phyloP scores from a whole-genome alignment of 2,113 vertebrate species.

The Pygoscelis adeliae region DNA sequence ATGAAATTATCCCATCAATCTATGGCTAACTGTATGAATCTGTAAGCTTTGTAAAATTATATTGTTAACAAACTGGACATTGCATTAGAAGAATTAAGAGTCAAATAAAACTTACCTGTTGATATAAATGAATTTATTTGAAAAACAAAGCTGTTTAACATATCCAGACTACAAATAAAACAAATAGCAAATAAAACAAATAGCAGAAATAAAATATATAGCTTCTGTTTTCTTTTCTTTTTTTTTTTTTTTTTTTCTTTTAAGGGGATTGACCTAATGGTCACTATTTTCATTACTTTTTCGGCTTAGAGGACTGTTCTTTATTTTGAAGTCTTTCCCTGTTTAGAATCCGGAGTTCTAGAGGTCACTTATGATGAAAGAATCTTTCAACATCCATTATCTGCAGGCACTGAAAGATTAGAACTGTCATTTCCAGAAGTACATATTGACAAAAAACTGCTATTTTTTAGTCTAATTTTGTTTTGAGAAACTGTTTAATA shows the following conservation, averaged over 20 bases:
- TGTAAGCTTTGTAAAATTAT: neutral
- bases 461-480: conserved; percentile 59
- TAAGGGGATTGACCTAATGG: neutral
- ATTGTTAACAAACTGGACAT: neutral
- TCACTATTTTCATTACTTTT: neutral
- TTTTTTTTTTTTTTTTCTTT: neutral
- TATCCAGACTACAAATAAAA: neutral
- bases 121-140: neutral
- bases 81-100: neutral
- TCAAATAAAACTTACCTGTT: neutral
- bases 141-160: neutral
- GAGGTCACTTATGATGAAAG: conserved; percentile 52
- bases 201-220: accelerated
- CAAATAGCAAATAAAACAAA: neutral
- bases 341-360: neutral
- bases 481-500: conserved; percentile 65
- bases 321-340: neutral
- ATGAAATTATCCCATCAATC: neutral
- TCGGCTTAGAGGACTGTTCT: neutral
- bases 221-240: neutral
- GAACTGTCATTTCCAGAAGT: conserved; percentile 58
- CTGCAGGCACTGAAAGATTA: conserved; percentile 41
- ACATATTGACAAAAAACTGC: conserved; percentile 48
- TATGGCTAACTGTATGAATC: neutral
- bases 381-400: conserved; percentile 54